phyloP scores from a whole-genome alignment of 2,888 invertebrate species.

The Steinernema carpocapsae region DNA sequence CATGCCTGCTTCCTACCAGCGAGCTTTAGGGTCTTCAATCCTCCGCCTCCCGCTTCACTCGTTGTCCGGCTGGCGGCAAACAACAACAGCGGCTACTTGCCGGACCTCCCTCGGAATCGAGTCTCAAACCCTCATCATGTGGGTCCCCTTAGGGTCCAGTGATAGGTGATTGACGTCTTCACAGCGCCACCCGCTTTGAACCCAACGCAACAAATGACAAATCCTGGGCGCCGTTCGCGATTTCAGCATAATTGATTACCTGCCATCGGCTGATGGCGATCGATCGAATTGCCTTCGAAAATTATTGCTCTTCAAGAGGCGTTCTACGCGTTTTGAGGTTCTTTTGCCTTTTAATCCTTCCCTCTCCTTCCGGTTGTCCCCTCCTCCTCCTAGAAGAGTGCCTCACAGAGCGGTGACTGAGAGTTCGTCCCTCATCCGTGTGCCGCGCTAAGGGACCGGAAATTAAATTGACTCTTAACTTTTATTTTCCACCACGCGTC shows the following conservation, averaged over 20 bases:
- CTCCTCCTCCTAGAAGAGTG: no score
- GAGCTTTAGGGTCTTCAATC: no score
- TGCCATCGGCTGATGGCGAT: neutral
- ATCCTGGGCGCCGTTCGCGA: neutral
- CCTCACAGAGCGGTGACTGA: neutral
- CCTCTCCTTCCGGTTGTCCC: no score
- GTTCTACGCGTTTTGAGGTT: neutral
- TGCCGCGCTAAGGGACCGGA: slow-evolving; percentile 8
- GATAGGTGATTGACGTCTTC: slow-evolving; percentile 17
- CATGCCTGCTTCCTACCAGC: no score
- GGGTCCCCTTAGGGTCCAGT: no score
- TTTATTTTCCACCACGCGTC: neutral
- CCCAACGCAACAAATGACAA: slow-evolving; percentile 8
- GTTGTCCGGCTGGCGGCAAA: slow-evolving; percentile 15
- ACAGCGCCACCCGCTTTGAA: neutral
- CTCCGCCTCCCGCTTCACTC: neutral
- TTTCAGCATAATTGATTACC: slow-evolving; percentile 25
- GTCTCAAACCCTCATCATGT: neutral
- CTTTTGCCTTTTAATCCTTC: no score
- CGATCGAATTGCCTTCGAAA: slow-evolving; percentile 6
- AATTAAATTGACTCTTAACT: slow-evolving; percentile 28
- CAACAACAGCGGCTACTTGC: slow-evolving; percentile 12
- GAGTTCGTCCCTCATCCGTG: neutral
- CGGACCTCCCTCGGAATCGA: neutral
- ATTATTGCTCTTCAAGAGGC: neutral